Percentiles rank a stretch among this genome's conserved stretches.
These are phyloP conservation scores for Drosophila cracens DNA, from an alignment of 2,888 invertebrate species.

Conservation along the genomic window DNA sequence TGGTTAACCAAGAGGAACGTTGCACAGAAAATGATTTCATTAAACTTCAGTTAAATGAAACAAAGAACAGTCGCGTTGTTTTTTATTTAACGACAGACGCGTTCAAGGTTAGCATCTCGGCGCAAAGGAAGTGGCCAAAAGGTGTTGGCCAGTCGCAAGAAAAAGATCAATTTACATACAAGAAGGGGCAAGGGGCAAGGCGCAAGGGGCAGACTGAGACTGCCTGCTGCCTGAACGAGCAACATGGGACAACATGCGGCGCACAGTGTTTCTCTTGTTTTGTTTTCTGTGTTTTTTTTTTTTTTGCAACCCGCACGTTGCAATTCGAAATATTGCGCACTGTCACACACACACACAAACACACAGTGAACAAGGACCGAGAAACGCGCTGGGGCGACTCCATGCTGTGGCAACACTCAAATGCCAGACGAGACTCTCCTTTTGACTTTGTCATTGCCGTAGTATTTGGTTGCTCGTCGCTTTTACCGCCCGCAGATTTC, in stretches of 20 bases:
- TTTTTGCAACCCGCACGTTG: slow-evolving; percentile 69
- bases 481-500: slow-evolving; percentile 69
- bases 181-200: slow-evolving; percentile 1
- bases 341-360: slow-evolving; percentile 64
- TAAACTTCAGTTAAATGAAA: slow-evolving; percentile 70
- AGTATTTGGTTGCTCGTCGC: slow-evolving; percentile 28
- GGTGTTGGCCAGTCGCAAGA: slow-evolving; percentile 59
- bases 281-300: slow-evolving; percentile 13
- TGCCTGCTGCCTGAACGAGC: slow-evolving; percentile 46
- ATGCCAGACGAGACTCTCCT: slow-evolving; percentile 56
- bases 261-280: slow-evolving; percentile 38
- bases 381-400: slow-evolving; percentile 28
- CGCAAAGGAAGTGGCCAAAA: slow-evolving; percentile 66
- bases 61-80: slow-evolving; percentile 20
- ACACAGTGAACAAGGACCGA: slow-evolving; percentile 40
- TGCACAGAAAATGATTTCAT: slow-evolving; percentile 71
- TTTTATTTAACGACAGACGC: slow-evolving; percentile 57
- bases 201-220: slow-evolving; percentile 18
- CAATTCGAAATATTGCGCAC: slow-evolving; percentile 77
- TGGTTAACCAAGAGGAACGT: slow-evolving; percentile 28
- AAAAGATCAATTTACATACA: slow-evolving; percentile 79
- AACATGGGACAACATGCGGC: slow-evolving; percentile 68
- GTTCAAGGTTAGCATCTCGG: slow-evolving; percentile 63
- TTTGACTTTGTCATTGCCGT: slow-evolving; percentile 59
- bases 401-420: slow-evolving; percentile 76